A percentile compares a stretch with the other conserved stretches of the same genome.
Evolutionary conservation across 1,140 invertebrate species (phyloP).

Genomic region (Aphelenchoides fujianensis): DNA sequence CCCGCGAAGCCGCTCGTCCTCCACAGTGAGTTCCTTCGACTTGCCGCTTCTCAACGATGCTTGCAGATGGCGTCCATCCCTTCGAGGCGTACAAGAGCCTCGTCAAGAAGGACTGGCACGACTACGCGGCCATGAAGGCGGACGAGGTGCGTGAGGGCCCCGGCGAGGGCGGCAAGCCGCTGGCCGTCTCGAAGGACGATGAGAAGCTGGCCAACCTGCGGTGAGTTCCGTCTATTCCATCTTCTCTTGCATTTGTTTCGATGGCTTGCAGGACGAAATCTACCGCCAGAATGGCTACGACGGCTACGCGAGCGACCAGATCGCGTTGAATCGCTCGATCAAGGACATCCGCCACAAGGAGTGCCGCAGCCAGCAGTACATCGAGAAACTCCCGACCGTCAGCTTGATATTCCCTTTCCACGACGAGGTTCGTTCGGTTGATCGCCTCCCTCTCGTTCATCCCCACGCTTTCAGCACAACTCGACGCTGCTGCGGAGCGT

Average conservation of each 20-base stretch:
- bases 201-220: constrained; percentile 65
- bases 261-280: constrained; percentile 64
- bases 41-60: neutral
- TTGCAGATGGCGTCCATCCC: constrained; percentile 45
- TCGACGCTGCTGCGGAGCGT: constrained; percentile 71
- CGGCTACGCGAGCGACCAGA: constrained; percentile 75
- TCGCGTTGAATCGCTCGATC: constrained; percentile 74
- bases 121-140: constrained; percentile 72
- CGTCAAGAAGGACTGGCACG: constrained; percentile 80
- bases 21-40: neutral
- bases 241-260: neutral
- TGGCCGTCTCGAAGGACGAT: constrained; percentile 66
- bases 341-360: constrained; percentile 73
- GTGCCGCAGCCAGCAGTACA: constrained; percentile 75
- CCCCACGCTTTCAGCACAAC: constrained; percentile 51
- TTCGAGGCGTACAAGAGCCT: constrained; percentile 38
- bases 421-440: constrained; percentile 44
- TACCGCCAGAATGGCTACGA: constrained; percentile 79
- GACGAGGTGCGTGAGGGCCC: constrained; percentile 71
- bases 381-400: constrained; percentile 73
- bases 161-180: constrained; percentile 73
- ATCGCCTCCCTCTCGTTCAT: neutral
- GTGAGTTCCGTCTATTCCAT: constrained; percentile 29
- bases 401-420: constrained; percentile 87
- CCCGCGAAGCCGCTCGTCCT: neutral